Percentiles rank a stretch among this genome's conserved stretches.
Evolutionary conservation across 2,113 vertebrate species (phyloP).

Genomic region (Gracilinanus agilis): DNA sequence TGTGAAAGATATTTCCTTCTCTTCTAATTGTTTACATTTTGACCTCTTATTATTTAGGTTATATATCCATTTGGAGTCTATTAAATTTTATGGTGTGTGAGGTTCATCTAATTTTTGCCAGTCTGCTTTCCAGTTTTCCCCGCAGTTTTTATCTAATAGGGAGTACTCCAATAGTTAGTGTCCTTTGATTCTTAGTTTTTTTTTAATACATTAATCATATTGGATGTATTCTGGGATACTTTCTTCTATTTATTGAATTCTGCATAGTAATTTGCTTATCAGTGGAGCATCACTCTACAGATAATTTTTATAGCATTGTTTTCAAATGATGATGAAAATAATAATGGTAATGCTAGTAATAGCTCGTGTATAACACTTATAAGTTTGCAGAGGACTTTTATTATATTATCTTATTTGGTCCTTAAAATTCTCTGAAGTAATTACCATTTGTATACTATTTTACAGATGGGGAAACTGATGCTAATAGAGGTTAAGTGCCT

Average conservation of each 20-base stretch:
- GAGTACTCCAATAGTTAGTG: neutral
- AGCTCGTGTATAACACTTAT: neutral
- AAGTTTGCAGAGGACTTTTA: neutral
- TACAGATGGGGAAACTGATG: neutral
- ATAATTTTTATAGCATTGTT: conserved; percentile 32
- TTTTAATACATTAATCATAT: neutral
- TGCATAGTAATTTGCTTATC: neutral
- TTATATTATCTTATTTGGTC: neutral
- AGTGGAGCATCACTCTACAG: neutral
- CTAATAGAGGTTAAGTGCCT: neutral
- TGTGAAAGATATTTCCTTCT: neutral
- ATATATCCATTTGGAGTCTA: neutral
- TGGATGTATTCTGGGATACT: neutral
- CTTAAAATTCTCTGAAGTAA: neutral
- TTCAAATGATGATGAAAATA: neutral
- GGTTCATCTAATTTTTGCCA: neutral
- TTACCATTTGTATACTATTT: neutral
- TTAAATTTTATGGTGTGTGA: neutral
- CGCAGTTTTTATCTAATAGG: neutral
- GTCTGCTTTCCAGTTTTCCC: neutral
- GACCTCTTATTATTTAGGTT: neutral
- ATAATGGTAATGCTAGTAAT: neutral
- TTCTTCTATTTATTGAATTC: neutral
- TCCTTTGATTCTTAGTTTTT: neutral
- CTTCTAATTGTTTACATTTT: neutral